These are phyloP conservation scores for Palythoa heliodiscus DNA, from an alignment of 92 coral and sea anemone genomes.

Conservation along the genomic window DNA sequence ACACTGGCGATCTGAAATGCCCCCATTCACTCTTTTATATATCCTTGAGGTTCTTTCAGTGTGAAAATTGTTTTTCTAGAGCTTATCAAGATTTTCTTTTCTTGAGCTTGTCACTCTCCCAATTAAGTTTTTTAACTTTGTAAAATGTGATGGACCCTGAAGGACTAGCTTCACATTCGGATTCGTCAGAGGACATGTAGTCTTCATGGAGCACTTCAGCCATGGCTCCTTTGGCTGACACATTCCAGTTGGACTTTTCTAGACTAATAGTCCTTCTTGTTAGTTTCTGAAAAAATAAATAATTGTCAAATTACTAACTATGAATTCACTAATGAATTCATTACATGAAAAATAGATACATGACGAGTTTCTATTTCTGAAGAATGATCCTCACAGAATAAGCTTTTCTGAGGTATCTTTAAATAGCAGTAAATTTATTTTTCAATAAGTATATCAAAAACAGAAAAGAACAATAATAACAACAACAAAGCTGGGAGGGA, in stretches of 20 bases:
- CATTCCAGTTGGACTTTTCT: conserved; percentile 36
- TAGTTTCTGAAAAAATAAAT: conserved; percentile 39
- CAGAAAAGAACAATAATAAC: not conserved
- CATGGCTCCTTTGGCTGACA: conserved; percentile 39
- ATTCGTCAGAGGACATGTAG: conserved; percentile 51
- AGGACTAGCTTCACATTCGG: conserved; percentile 15
- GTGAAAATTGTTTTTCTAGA: conserved; percentile 33
- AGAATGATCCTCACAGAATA: not conserved
- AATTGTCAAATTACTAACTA: conserved; percentile 3
- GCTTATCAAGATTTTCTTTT: conserved; percentile 40
- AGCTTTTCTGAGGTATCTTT: not conserved
- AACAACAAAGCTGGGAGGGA: conserved; percentile 4
- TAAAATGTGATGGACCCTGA: conserved; percentile 4
- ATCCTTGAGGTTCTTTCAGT: conserved; percentile 40
- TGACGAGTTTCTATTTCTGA: conserved; percentile 1
- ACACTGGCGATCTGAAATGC: conserved; percentile 18
- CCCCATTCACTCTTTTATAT: conserved; percentile 32
- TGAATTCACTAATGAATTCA: conserved; percentile 12
- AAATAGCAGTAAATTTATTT: conserved; percentile 4
- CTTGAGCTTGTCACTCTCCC: conserved; percentile 45
- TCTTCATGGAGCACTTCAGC: conserved; percentile 49
- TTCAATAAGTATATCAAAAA: not conserved
- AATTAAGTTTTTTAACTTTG: conserved; percentile 31
- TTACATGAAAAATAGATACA: conserved; percentile 8
- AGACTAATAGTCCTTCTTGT: conserved; percentile 42